phyloP scores from a whole-genome alignment of 2,797 vertebrate species.

The Synaphobranchus kaupii region DNA sequence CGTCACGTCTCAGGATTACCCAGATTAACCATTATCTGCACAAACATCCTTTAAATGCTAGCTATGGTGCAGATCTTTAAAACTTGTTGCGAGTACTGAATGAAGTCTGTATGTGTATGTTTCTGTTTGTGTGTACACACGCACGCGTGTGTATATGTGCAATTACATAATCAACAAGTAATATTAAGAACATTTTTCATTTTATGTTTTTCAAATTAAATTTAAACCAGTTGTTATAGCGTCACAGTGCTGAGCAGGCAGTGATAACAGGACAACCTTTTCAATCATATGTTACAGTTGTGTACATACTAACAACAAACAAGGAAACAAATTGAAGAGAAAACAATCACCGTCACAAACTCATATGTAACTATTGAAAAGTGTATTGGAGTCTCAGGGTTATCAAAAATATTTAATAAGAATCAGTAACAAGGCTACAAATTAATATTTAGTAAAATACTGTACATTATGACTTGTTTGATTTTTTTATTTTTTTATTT shows the following conservation, averaged over 20 bases:
- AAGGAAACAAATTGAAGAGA: neutral
- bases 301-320: neutral
- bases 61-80: neutral
- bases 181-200: neutral
- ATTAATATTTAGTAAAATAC: neutral
- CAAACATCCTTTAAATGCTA: neutral
- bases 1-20: constrained; percentile 14
- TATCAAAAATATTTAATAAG: neutral
- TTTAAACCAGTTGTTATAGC: neutral
- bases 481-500: neutral
- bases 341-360: too few species aligned
- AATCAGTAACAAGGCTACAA: neutral
- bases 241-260: neutral
- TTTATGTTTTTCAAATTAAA: neutral
- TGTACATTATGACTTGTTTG: neutral
- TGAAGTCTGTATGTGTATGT: neutral
- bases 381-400: neutral
- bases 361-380: neutral
- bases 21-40: neutral
- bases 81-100: neutral
- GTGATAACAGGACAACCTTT: neutral
- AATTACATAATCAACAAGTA: neutral
- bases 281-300: neutral
- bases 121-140: neutral
- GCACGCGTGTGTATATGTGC: neutral